Conservation (phyloP, 2,113 vertebrate species). For the Drymodes brunneopygia region DNA sequence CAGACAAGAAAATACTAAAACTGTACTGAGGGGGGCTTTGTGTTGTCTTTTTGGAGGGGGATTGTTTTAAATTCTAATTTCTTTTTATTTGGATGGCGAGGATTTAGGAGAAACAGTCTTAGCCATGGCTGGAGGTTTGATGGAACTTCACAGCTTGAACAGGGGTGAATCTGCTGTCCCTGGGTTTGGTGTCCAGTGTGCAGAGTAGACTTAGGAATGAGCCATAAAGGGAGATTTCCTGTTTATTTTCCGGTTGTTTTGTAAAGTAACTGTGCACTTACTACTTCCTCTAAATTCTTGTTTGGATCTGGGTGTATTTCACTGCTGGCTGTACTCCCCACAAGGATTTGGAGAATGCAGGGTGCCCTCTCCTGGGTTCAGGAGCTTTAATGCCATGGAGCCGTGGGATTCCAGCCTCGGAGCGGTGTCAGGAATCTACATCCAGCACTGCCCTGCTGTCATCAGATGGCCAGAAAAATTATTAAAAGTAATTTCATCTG, state of each 20-base stretch:
- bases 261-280: background rate
- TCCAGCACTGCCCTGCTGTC: background rate
- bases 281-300: background rate
- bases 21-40: background rate
- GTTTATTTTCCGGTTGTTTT: background rate
- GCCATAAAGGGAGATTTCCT: background rate
- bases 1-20: background rate
- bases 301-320: background rate
- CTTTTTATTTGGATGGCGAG: background rate
- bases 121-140: background rate
- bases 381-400: background rate
- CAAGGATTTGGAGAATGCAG: background rate
- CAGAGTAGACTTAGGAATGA: background rate
- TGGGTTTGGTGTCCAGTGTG: background rate
- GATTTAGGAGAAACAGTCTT: background rate
- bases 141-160: background rate
- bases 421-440: background rate
- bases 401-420: rapidly evolving
- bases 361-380: background rate
- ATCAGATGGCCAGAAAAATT: background rate
- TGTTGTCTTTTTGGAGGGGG: background rate
- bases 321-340: background rate
- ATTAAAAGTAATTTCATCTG: background rate
- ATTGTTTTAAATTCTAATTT: background rate
- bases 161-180: background rate